phyloP scores from a whole-genome alignment of 1,140 invertebrate genomes.

The Saccostrea cuccullata region DNA sequence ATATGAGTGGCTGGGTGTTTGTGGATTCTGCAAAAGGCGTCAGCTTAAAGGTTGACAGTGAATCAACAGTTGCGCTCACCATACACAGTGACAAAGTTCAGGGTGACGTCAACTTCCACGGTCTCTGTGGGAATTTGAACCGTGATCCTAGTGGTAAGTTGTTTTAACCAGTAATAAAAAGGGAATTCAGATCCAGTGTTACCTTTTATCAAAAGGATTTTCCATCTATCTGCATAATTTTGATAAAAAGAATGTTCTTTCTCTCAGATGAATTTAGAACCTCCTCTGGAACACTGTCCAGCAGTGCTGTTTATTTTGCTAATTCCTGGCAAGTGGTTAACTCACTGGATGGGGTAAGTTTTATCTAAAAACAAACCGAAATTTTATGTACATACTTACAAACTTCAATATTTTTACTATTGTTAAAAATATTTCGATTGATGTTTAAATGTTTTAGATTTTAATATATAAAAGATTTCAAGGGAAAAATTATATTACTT shows the following conservation, averaged over 20 bases:
- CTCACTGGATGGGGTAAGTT: constrained; percentile 17
- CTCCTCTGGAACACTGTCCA: neutral
- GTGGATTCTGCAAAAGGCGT: constrained; percentile 29
- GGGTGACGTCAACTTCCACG: neutral
- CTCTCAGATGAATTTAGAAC: constrained; percentile 34
- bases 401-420: too few species aligned
- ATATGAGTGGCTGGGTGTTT: constrained; percentile 43
- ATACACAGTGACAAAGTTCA: constrained; percentile 4
- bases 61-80: constrained; percentile 40
- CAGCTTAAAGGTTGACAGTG: constrained; percentile 43
- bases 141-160: constrained; percentile 44
- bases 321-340: constrained; percentile 46
- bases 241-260: neutral
- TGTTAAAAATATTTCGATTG: too few species aligned
- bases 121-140: constrained; percentile 51
- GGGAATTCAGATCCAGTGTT: too few species aligned
- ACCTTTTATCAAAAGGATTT: too few species aligned
- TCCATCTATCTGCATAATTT: neutral
- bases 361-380: neutral
- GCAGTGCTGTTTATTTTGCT: constrained; percentile 26
- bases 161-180: too few species aligned
- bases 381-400: too few species aligned
- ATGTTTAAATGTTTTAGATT: too few species aligned
- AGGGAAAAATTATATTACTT: too few species aligned
- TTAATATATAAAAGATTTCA: too few species aligned